A percentile compares a stretch with the other conserved stretches of the same genome.
These are phyloP conservation scores for Callipepla squamata DNA, from an alignment of 2,113 vertebrate genomes.

Conservation along the genomic window DNA sequence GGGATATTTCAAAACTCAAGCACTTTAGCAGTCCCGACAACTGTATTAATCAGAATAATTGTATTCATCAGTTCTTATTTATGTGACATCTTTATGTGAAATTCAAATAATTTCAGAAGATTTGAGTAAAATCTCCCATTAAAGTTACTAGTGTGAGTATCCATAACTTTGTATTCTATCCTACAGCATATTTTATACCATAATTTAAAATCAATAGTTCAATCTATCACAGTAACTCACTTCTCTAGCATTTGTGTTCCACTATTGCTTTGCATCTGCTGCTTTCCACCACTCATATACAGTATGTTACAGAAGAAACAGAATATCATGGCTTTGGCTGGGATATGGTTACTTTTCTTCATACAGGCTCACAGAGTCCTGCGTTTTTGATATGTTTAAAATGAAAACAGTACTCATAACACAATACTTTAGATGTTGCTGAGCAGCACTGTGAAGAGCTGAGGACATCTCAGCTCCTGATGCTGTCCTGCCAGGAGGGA, in stretches of 20 bases:
- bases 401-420: background rate
- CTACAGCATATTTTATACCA: background rate
- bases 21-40: background rate
- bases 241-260: background rate
- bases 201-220: background rate
- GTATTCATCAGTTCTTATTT: conserved; percentile 25
- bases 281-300: background rate
- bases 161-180: background rate
- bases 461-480: background rate
- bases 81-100: background rate
- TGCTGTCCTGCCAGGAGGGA: background rate
- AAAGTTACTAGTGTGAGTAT: background rate
- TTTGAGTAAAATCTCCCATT: background rate
- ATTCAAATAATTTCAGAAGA: background rate
- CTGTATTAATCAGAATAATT: background rate
- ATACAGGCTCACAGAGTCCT: background rate
- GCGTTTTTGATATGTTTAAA: background rate
- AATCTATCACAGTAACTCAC: background rate
- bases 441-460: background rate
- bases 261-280: background rate
- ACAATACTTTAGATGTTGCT: background rate
- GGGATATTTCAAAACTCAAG: background rate
- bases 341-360: background rate
- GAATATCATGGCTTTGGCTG: background rate
- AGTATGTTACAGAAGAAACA: background rate